Evolutionary conservation across 2,888 invertebrate species (phyloP).

Genomic region (Heliconius sara): DNA sequence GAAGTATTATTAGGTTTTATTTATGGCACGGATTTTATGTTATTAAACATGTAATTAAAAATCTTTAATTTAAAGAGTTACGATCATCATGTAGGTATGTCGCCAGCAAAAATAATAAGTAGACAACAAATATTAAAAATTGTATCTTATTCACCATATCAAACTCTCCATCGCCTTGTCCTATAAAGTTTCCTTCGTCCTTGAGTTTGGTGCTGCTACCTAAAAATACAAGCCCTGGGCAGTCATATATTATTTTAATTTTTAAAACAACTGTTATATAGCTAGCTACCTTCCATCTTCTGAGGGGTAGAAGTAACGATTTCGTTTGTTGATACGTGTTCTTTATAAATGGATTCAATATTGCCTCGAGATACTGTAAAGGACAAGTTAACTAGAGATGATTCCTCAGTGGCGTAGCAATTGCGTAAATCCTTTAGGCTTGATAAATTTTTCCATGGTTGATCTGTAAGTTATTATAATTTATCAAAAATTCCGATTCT

Average conservation of each 20-base stretch:
- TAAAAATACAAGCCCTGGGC: constrained; percentile 10
- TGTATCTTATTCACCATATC: constrained; percentile 57
- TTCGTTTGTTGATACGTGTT: constrained; percentile 50
- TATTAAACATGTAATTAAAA: neutral
- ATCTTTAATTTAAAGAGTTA: neutral
- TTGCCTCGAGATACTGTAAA: constrained; percentile 57
- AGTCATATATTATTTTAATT: neutral
- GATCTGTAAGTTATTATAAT: constrained; percentile 52
- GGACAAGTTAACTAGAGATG: constrained; percentile 54
- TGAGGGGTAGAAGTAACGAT: constrained; percentile 74
- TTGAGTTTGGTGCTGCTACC: constrained; percentile 42
- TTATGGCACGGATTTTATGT: neutral
- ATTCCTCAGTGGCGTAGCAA: constrained; percentile 49
- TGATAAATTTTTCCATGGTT: constrained; percentile 63
- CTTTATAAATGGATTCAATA: constrained; percentile 52
- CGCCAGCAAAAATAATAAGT: no score
- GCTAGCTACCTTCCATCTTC: constrained; percentile 56
- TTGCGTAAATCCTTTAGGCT: constrained; percentile 57
- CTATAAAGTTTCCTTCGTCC: constrained; percentile 61
- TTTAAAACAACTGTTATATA: neutral
- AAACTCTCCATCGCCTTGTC: constrained; percentile 74
- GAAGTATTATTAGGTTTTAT: neutral
- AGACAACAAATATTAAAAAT: constrained; percentile 21
- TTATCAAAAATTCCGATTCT: neutral
- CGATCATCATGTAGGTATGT: no score